Evolutionary conservation across 2,888 invertebrate species (phyloP).

Genomic region (Dicyrtomina minuta): DNA sequence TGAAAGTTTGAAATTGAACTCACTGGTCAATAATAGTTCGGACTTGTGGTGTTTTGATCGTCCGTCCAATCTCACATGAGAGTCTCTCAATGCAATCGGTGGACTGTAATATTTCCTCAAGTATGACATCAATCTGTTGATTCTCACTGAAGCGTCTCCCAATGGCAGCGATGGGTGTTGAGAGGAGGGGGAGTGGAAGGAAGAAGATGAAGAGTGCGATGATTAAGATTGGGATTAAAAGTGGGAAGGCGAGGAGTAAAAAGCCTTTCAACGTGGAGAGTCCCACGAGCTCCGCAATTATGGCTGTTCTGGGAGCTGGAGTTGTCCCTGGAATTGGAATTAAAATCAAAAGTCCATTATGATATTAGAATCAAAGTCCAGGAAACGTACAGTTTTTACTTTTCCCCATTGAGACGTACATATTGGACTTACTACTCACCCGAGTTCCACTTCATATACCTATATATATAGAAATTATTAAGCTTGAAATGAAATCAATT

Average conservation of each 20-base stretch:
- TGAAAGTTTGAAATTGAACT: conserved; percentile 3
- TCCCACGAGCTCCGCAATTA: conserved; percentile 24
- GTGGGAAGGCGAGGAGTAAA: conserved; percentile 14
- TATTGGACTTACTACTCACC: background rate
- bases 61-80: conserved; percentile 31
- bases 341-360: background rate
- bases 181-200: conserved; percentile 18
- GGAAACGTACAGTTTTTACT: background rate
- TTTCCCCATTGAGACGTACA: background rate
- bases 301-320: conserved; percentile 1
- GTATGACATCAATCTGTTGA: conserved; percentile 20
- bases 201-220: background rate
- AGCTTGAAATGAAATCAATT: no score
- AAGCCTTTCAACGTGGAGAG: conserved; percentile 18
- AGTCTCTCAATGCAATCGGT: conserved; percentile 27
- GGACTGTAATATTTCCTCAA: conserved; percentile 23
- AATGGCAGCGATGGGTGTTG: conserved; percentile 8
- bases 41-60: conserved; percentile 20
- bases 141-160: conserved; percentile 19
- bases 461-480: no score
- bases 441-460: no score
- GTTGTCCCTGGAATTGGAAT: conserved; percentile 9
- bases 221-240: conserved; percentile 20
- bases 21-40: conserved; percentile 31
- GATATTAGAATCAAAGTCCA: no score